These are phyloP conservation scores for Brenthis ino DNA, from an alignment of 2,888 invertebrate genomes.

Conservation along the genomic window DNA sequence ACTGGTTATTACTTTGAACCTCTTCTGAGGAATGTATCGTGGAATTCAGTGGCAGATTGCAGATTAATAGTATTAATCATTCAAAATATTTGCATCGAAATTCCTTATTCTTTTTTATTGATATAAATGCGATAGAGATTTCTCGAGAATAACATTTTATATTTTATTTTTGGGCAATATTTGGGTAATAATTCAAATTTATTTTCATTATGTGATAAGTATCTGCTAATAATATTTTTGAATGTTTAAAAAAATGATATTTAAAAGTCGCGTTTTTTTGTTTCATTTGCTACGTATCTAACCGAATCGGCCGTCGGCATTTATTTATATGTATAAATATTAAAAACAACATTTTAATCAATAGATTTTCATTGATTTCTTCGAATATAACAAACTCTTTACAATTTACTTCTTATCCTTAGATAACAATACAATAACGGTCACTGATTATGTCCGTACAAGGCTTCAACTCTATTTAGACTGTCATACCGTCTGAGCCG, in stretches of 20 bases:
- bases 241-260: slow-evolving; percentile 12
- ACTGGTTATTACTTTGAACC: slow-evolving; percentile 57
- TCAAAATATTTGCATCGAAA: slow-evolving; percentile 62
- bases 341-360: slow-evolving; percentile 9
- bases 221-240: slow-evolving; percentile 26
- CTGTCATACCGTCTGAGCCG: slow-evolving; percentile 48
- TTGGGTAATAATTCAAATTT: slow-evolving; percentile 30
- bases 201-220: slow-evolving; percentile 32
- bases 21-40: slow-evolving; percentile 54
- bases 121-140: slow-evolving; percentile 57
- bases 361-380: neutral
- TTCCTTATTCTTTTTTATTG: slow-evolving; percentile 61
- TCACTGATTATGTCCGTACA: slow-evolving; percentile 53
- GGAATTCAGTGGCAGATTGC: slow-evolving; percentile 78
- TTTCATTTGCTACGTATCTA: slow-evolving; percentile 8
- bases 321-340: neutral
- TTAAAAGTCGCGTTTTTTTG: slow-evolving; percentile 10
- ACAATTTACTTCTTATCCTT: slow-evolving; percentile 34
- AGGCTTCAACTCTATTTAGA: slow-evolving; percentile 50
- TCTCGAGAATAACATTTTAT: slow-evolving; percentile 51
- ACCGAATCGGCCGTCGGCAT: slow-evolving; percentile 8
- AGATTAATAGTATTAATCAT: slow-evolving; percentile 73
- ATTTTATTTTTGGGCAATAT: slow-evolving; percentile 34
- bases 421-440: slow-evolving; percentile 44
- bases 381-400: slow-evolving; percentile 7